These are phyloP conservation scores for Helostoma temminkii DNA, from an alignment of 2,797 vertebrate genomes.

Conservation along the genomic window DNA sequence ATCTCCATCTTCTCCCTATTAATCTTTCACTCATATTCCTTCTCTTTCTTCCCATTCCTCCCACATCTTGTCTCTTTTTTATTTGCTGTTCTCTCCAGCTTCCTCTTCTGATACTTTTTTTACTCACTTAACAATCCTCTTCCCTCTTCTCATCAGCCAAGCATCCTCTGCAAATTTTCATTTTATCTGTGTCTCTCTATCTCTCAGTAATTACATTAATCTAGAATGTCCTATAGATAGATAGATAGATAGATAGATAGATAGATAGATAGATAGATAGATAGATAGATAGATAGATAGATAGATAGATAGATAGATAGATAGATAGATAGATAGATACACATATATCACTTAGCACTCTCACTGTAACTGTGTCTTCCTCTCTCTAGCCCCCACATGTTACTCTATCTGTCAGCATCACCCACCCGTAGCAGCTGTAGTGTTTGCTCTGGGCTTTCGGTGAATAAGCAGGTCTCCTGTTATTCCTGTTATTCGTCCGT, in stretches of 20 bases:
- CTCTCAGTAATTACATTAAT: constrained; percentile 38
- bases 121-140: constrained; percentile 6
- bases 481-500: constrained; percentile 50
- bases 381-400: constrained; percentile 21
- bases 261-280: neutral
- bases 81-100: constrained; percentile 48
- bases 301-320: constrained; percentile 14
- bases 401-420: constrained; percentile 59
- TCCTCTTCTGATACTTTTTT: constrained; percentile 54
- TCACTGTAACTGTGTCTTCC: constrained; percentile 11
- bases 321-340: constrained; percentile 3
- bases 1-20: constrained; percentile 62
- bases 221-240: constrained; percentile 22
- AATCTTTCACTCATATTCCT: constrained; percentile 70
- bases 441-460: constrained; percentile 65
- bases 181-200: neutral
- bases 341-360: constrained; percentile 2
- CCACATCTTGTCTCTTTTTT: constrained; percentile 33
- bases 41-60: constrained; percentile 62
- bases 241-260: constrained; percentile 5
- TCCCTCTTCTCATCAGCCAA: constrained; percentile 38
- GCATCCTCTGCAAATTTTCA: constrained; percentile 47
- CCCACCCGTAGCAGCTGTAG: constrained; percentile 46
- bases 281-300: neutral
- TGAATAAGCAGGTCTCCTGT: constrained; percentile 62